phyloP scores from a whole-genome alignment of 2,113 vertebrate species.

The Urocynchramus pylzowi region DNA sequence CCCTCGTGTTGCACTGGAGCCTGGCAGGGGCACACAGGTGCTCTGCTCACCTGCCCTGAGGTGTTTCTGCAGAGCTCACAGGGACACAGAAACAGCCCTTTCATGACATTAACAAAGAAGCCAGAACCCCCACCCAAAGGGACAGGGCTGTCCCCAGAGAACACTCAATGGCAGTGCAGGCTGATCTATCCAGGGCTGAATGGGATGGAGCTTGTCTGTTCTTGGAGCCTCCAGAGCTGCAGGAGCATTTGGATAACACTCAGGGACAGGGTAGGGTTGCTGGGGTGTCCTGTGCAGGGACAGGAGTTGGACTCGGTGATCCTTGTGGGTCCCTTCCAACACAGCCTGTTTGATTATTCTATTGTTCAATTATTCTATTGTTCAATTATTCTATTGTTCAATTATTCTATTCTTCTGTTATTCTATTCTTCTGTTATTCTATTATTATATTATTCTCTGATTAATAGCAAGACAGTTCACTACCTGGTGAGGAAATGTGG shows the following conservation, averaged over 20 bases:
- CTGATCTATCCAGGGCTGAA: not conserved
- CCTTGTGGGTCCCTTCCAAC: not conserved
- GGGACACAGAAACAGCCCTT: not conserved
- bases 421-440: not conserved
- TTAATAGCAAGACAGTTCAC: not conserved
- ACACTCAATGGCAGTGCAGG: not conserved
- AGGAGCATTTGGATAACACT: rapidly evolving
- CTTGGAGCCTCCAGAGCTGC: not conserved
- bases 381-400: not conserved
- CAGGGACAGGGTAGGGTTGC: not conserved
- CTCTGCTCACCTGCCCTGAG: not conserved
- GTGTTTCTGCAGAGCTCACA: not conserved
- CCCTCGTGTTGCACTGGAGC: rapidly evolving
- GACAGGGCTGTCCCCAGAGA: not conserved
- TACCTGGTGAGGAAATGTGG: not conserved
- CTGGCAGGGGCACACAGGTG: not conserved
- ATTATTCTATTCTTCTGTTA: too few relatives aligned
- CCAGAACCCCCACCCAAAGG: not conserved
- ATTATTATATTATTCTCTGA: not conserved
- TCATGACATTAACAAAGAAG: not conserved
- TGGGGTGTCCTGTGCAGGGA: not conserved
- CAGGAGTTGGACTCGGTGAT: rapidly evolving
- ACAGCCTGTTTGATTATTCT: not conserved
- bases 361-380: not conserved
- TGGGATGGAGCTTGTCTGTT: not conserved